phyloP scores from a whole-genome alignment of 2,888 invertebrate species.

The Melinaea menophilus region DNA sequence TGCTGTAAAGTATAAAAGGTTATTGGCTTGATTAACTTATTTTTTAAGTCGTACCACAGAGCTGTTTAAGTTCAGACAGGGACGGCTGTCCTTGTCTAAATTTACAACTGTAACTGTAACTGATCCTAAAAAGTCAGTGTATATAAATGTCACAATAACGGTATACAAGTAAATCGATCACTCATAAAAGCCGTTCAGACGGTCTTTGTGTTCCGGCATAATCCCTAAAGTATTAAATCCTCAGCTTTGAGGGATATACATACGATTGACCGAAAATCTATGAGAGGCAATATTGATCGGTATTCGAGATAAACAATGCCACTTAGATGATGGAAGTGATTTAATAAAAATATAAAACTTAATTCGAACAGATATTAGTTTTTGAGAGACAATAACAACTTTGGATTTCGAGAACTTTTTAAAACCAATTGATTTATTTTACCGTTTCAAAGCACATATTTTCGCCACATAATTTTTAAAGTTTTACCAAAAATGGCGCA shows the following conservation, averaged over 20 bases:
- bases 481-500: conserved; percentile 29
- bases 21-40: conserved; percentile 1
- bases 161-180: conserved; percentile 26
- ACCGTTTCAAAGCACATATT: conserved; percentile 20
- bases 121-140: conserved; percentile 6
- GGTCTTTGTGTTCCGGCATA: conserved; percentile 31
- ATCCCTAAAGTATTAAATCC: conserved; percentile 33
- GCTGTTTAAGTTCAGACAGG: too few relatives aligned
- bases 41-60: too few relatives aligned
- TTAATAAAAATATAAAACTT: background rate
- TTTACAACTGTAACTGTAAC: background rate
- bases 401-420: conserved; percentile 4
- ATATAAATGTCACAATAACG: conserved; percentile 26
- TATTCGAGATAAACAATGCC: conserved; percentile 28
- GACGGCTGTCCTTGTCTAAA: background rate
- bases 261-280: conserved; percentile 37
- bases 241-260: conserved; percentile 35
- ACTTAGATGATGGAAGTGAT: conserved; percentile 15
- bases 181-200: conserved; percentile 32
- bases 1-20: conserved; percentile 3
- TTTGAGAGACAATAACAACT: too few relatives aligned
- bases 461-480: conserved; percentile 30
- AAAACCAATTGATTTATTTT: conserved; percentile 20
- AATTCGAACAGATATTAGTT: too few relatives aligned
- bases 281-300: conserved; percentile 30